A percentile compares a stretch with the other conserved stretches of the same genome.
Conservation (phyloP, 1,140 invertebrate species). For the Rhagoletis zephyria region DNA sequence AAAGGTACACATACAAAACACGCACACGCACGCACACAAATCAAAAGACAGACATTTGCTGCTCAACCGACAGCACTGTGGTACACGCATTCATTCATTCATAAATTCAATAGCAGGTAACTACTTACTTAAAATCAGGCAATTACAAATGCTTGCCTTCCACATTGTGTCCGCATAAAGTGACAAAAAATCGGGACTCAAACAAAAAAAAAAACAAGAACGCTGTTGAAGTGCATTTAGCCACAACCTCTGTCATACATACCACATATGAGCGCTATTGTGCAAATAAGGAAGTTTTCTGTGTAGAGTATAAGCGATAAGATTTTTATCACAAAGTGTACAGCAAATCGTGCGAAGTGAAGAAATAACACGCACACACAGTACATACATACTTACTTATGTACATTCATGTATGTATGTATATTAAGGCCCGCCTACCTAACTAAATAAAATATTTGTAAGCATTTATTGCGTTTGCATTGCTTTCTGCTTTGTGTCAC, state of each 20-base stretch:
- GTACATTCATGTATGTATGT: background rate
- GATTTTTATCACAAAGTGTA: conserved; percentile 1
- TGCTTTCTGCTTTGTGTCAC: background rate
- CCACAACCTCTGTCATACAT: background rate
- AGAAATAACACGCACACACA: background rate
- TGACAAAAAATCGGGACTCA: background rate
- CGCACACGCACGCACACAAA: background rate
- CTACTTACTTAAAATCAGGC: background rate
- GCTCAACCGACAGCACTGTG: background rate
- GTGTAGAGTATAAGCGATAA: background rate
- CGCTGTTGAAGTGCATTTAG: conserved; percentile 10
- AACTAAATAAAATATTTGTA: background rate
- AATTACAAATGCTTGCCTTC: background rate
- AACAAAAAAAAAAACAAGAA: background rate
- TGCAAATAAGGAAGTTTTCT: conserved; percentile 28
- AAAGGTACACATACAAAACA: background rate
- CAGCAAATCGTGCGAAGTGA: background rate
- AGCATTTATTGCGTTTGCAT: background rate
- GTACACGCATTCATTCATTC: conserved; percentile 1
- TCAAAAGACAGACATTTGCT: background rate
- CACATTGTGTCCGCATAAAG: background rate
- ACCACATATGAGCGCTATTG: background rate
- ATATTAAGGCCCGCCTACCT: background rate
- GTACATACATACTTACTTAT: too few relatives aligned
- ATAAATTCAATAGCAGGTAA: background rate